Evolutionary conservation across 2,888 invertebrate genomes (phyloP), one percentile per base, ranked within the genome.

Genomic region (Tricholauxania praeusta): DNA sequence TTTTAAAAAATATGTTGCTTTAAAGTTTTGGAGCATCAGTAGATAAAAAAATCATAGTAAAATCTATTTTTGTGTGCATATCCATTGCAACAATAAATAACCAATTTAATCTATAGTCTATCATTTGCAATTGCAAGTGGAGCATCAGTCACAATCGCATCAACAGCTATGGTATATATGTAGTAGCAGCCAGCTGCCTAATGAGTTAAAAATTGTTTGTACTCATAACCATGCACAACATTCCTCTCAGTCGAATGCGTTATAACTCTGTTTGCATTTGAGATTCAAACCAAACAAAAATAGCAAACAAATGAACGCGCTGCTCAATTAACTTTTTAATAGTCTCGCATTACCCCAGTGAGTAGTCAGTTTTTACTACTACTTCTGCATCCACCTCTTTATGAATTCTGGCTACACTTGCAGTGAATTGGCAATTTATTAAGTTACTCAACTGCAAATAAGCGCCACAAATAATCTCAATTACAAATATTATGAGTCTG

Each of bases 391-490:
- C 55, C 19, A 14, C 19, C 55, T 19, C 55, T 55, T 22, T 19
- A 55, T n/a, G 55, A 55, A 55, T 55, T 22, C 12, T 12, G 22
- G 55, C 19, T 55, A 55, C 19, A 55, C 19, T 55, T 55, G 19
- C 55, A 12, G 28, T 22, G 57, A 57, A 57, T 57, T 57, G 57
- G 57, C 57, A 55, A 55, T 55, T 55, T 15, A 55, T 55, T 55
- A 55, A 63, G 39, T 63, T n/a, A 39, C 39, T 39, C 39, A 39
- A 39, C 39, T 39, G 39, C 39, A 39, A 39, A 39, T 39, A 39
- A 63, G 63, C 39, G n/a, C 47, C 63, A 47, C 63, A 63, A 63
- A 63, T 39, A 63, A 39, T 47, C 63, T 63, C 63, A 63, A 63
- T 63, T 15, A 48, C 63, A 63, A 63, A 63, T 63, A 63, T 63